Evolutionary conservation across 2,113 vertebrate species (phyloP), one percentile per base, ranked within the genome.

Genomic region (Nibea albiflora): DNA sequence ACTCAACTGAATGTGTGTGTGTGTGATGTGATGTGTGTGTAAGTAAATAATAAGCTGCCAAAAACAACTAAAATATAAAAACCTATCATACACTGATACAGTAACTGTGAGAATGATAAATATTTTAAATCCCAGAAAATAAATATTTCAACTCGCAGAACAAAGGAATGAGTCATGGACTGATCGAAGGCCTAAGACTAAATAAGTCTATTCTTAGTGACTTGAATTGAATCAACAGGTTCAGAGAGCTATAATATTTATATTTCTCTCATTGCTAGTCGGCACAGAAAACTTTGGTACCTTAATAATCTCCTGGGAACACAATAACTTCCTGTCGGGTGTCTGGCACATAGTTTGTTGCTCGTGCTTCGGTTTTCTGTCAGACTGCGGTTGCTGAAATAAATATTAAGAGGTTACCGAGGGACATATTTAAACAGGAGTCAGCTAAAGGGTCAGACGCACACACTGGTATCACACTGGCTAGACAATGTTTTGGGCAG

Each of bases 201-300:
- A 75, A 86, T 82, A 77, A 50, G 22, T 72, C 54, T 77, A 63
- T 89, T 88, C 70, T 80, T 63, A 64, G 75, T 52, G 58, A 49
- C 71, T 69, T 69, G 49, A 73, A 52, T 22, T 69, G 47, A 80
- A 87, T 65, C 31, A 46, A 75, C 47, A 68, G 58, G 70, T 79
- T 81, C 58, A 79, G 61, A 84, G 50, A 70, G 47, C 39, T 64
- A n/a, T 11, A 64, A 73, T 39, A 57, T 57, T 35, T 50, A 39
- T 46, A 12, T 73, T 80, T 83, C 63, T 68, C 22, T 66, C 60
- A 20, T 44, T 72, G 17, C 17, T 50, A 39, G 44, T 47, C 82
- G 52, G 50, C 26, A 70, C 7, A 61, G 56, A 71, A 76, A 89
- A 72, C 69, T 78, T 86, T 47, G 58, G 19, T 42, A 67, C 49